phyloP scores from a whole-genome alignment of 2,797 vertebrate genomes.

The Lacerta agilis region DNA sequence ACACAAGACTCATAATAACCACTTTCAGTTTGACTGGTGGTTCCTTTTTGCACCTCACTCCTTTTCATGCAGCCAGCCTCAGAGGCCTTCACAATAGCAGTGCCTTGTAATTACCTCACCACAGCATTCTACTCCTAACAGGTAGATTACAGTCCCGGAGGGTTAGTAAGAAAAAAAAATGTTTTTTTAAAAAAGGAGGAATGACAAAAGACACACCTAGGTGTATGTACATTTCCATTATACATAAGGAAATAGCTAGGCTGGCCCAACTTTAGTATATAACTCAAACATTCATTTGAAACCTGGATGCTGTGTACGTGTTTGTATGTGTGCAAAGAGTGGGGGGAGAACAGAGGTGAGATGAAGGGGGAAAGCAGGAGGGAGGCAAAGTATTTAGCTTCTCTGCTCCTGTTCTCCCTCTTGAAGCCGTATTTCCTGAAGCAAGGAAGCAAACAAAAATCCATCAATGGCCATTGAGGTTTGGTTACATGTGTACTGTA shows the following conservation, averaged over 20 bases:
- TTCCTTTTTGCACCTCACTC: constrained; percentile 28
- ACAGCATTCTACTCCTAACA: constrained; percentile 72
- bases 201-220: constrained; percentile 3
- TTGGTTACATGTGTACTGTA: neutral
- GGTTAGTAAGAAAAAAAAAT: neutral
- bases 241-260: neutral
- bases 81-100: constrained; percentile 35
- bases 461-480: no score
- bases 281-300: neutral
- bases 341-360: neutral
- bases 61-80: constrained; percentile 49
- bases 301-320: neutral
- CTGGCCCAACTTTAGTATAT: neutral
- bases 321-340: no score
- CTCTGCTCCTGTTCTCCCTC: neutral
- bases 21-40: constrained; percentile 54
- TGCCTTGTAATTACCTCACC: constrained; percentile 71
- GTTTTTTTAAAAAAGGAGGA: neutral
- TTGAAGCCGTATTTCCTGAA: neutral
- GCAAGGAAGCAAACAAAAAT: neutral
- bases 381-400: neutral
- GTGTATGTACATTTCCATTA: neutral
- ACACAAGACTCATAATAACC: constrained; percentile 54
- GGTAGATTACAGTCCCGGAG: constrained; percentile 64
- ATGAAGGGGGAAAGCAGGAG: neutral